Conservation (phyloP, 2,797 vertebrate genomes). For the Acanthis flammea region DNA sequence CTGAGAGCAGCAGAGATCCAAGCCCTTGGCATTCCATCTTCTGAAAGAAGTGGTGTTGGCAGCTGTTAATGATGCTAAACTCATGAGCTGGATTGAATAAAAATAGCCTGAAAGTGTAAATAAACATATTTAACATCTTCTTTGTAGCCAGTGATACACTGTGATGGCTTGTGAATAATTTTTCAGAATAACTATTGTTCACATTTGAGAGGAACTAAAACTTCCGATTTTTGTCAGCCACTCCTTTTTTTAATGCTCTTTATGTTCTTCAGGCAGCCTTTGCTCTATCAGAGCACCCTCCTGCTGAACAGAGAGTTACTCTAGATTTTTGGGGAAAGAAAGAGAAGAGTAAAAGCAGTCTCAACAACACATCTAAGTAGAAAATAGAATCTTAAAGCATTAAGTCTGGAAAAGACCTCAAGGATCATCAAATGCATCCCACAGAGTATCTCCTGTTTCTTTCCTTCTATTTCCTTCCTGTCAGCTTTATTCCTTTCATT, state of each 20-base stretch:
- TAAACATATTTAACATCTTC: not conserved
- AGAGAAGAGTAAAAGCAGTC: not conserved
- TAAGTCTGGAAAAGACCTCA: not conserved
- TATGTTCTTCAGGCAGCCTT: not conserved
- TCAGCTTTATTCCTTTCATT: not conserved
- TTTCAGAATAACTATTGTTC: not conserved
- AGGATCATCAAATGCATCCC: not conserved
- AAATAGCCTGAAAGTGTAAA: not conserved
- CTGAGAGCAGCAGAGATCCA: slow-evolving; percentile 39
- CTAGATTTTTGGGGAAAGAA: not conserved
- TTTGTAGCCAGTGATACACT: not conserved
- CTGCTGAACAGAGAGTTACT: not conserved
- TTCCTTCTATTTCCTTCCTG: not conserved
- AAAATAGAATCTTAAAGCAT: not conserved
- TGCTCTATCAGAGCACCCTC: not conserved
- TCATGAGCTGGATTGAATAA: not conserved
- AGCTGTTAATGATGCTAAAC: not conserved
- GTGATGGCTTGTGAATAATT: not conserved
- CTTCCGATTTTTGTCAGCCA: not conserved
- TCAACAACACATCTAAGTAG: not conserved
- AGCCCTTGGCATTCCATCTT: not conserved
- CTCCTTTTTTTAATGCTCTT: not conserved
- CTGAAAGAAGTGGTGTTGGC: not conserved
- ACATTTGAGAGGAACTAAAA: not conserved
- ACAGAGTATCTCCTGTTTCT: not conserved